Conservation (phyloP, 2,113 vertebrate genomes). For the Tetrax tetrax region DNA sequence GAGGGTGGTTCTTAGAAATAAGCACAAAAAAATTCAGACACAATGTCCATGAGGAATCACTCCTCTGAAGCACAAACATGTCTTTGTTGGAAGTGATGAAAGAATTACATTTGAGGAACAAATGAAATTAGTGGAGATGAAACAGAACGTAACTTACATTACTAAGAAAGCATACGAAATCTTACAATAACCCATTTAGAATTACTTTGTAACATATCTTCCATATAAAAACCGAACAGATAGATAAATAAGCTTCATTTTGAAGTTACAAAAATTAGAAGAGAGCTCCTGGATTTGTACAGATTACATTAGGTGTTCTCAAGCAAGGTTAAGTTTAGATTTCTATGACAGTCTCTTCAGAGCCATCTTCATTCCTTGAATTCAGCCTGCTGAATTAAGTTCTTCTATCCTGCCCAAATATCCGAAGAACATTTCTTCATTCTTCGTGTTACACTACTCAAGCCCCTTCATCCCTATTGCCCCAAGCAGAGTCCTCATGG, state of each 20-base stretch:
- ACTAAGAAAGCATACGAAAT: background rate
- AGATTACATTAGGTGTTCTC: background rate
- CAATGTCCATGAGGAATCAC: background rate
- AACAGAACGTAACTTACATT: background rate
- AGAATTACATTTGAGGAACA: background rate
- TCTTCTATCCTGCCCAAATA: constrained; percentile 33
- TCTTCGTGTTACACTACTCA: background rate
- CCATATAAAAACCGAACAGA: background rate
- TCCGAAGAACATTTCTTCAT: background rate
- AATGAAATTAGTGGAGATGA: background rate
- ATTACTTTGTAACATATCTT: background rate
- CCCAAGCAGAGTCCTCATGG: background rate
- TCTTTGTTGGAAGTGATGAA: background rate
- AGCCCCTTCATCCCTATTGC: constrained; percentile 1
- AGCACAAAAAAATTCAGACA: background rate
- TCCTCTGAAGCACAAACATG: background rate
- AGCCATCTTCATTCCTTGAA: background rate
- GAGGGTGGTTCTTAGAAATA: background rate
- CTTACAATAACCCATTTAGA: background rate
- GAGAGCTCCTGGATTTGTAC: background rate
- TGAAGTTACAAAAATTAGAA: background rate
- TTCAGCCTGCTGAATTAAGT: constrained; percentile 11
- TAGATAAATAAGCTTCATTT: background rate
- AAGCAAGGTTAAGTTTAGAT: background rate
- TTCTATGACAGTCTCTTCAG: background rate